phyloP scores from a whole-genome alignment of 2,888 invertebrate genomes.

The Elegia similella region DNA sequence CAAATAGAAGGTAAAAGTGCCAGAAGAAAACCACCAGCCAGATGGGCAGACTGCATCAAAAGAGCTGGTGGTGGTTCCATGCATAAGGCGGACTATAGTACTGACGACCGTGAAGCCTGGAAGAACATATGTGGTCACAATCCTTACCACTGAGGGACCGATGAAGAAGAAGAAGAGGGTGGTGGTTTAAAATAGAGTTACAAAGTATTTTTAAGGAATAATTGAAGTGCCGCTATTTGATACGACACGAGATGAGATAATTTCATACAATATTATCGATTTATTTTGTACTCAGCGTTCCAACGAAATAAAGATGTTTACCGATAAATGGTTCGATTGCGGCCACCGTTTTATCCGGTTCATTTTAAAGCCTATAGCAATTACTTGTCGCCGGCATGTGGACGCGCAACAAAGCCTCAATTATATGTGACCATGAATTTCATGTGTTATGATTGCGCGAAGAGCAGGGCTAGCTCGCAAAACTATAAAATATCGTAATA shows the following conservation, averaged over 20 bases:
- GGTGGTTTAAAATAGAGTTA: no score
- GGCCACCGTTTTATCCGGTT: constrained; percentile 33
- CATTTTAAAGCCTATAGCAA: constrained; percentile 47
- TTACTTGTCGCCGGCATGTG: constrained; percentile 44
- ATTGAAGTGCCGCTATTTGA: neutral
- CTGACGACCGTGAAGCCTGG: no score
- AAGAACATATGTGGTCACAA: no score
- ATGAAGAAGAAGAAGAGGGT: neutral
- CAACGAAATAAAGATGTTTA: constrained; percentile 46
- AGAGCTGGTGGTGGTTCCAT: no score
- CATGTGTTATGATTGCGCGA: constrained; percentile 46
- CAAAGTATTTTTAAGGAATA: no score
- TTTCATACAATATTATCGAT: neutral
- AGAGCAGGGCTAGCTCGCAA: neutral
- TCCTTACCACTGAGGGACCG: no score
- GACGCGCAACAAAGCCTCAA: constrained; percentile 42
- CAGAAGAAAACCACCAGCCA: no score
- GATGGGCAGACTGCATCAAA: no score
- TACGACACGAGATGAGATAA: neutral
- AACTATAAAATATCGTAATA: neutral
- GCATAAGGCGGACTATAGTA: no score
- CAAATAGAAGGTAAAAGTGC: no score
- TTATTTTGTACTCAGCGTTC: constrained; percentile 16
- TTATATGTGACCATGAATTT: constrained; percentile 43
- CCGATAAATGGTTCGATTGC: constrained; percentile 40